These are phyloP conservation scores for Aporophyla lueneburgensis DNA, from an alignment of 2,888 invertebrate genomes.

Conservation along the genomic window DNA sequence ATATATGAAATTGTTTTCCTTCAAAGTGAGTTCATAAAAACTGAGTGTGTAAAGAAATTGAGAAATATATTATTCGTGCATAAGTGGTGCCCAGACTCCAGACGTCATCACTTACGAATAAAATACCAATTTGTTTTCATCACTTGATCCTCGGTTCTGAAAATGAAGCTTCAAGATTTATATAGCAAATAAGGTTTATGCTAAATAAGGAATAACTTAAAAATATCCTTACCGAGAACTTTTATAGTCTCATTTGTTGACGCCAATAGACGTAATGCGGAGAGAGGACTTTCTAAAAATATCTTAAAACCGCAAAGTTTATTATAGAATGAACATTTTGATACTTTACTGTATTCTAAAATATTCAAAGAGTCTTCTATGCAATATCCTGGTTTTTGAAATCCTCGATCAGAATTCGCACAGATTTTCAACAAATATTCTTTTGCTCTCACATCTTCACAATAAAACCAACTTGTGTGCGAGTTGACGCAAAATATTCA, in stretches of 20 bases:
- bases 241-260: conserved; percentile 51
- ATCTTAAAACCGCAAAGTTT: conserved; percentile 33
- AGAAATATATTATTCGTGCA: conserved; percentile 16
- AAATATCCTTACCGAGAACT: conserved; percentile 48
- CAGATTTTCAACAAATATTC: conserved; percentile 41
- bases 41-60: not conserved
- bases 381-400: conserved; percentile 28
- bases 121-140: conserved; percentile 50
- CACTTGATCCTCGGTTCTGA: conserved; percentile 45
- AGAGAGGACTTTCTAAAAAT: conserved; percentile 32
- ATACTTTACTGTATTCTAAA: conserved; percentile 33
- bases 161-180: conserved; percentile 54
- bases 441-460: conserved; percentile 35
- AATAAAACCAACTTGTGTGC: conserved; percentile 44
- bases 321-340: conserved; percentile 21
- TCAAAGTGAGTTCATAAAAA: not conserved
- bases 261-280: conserved; percentile 35
- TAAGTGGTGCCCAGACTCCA: conserved; percentile 8
- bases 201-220: conserved; percentile 54
- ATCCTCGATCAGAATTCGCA: conserved; percentile 29
- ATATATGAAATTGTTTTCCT: not conserved
- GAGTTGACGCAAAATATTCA: conserved; percentile 48
- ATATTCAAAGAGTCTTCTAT: conserved; percentile 31
- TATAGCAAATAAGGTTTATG: conserved; percentile 59
- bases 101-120: conserved; percentile 38